Percentiles rank a stretch among this genome's conserved stretches.
These are phyloP conservation scores for Spinibarbus caldwelli DNA, from an alignment of 2,797 vertebrate species.

Conservation along the genomic window DNA sequence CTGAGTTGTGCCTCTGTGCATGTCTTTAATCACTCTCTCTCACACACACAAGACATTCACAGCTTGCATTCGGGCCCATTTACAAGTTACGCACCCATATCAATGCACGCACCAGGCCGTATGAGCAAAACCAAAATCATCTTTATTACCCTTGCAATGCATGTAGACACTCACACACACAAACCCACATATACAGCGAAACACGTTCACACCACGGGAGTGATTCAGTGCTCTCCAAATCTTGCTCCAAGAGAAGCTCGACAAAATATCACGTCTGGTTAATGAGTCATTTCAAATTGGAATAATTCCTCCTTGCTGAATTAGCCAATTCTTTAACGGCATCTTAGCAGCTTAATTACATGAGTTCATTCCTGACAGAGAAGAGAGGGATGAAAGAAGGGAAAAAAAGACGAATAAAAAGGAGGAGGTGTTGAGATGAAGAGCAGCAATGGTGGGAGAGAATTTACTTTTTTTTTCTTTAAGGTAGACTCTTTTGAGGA, in stretches of 20 bases:
- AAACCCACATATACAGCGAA: slow-evolving; percentile 65
- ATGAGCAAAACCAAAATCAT: slow-evolving; percentile 47
- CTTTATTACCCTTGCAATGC: slow-evolving; percentile 28
- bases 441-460: neutral
- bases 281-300: slow-evolving; percentile 85
- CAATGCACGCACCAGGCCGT: slow-evolving; percentile 17
- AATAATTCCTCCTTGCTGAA: slow-evolving; percentile 86
- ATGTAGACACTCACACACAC: slow-evolving; percentile 51
- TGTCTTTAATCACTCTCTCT: slow-evolving; percentile 61
- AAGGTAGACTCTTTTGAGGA: slow-evolving; percentile 24
- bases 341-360: slow-evolving; percentile 87
- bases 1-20: slow-evolving; percentile 49
- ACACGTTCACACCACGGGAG: slow-evolving; percentile 68
- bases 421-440: slow-evolving; percentile 12
- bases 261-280: slow-evolving; percentile 82
- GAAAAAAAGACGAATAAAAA: slow-evolving; percentile 47
- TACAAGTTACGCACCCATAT: slow-evolving; percentile 59
- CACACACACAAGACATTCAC: slow-evolving; percentile 69
- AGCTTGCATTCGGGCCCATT: slow-evolving; percentile 68
- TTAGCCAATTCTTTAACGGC: slow-evolving; percentile 85
- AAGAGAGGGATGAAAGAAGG: slow-evolving; percentile 67
- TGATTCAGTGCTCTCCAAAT: slow-evolving; percentile 78
- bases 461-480: neutral
- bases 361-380: slow-evolving; percentile 78
- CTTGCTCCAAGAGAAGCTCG: slow-evolving; percentile 76